Base-by-base conservation (phyloP, 1,140 invertebrate genomes). In the Ceratina australensis region DNA sequence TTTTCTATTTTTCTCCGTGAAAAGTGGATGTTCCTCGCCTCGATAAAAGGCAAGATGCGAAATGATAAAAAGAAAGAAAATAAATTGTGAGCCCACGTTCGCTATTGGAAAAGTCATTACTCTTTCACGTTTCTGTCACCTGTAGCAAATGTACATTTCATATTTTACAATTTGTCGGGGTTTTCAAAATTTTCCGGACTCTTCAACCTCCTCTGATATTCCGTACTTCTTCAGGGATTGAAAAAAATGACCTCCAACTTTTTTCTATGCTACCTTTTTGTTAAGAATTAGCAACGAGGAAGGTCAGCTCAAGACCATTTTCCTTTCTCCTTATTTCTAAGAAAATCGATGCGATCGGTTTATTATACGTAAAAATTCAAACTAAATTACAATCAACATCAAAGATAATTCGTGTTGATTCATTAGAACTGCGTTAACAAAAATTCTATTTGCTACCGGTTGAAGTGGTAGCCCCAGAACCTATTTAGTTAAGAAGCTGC, bases 401-500 rank as follows among this genome's bases (percentile, higher is more conserved):
- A 42, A 42, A 42, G 10, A 8, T 42, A 42, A 42, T 42, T 42
- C 0, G 10, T 42, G 33, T 7, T 52, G 15, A n/a, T 69, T 22
- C 8, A 22, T 28, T 28, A 47, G 2, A 22, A 49, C 22, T 13
- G 10, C 33, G 33, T 8, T 42, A 42, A 26, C 4, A 60, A 72
- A 28, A 68, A 68, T 68, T 50, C 16, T 16, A 18, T 68, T 33
- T 59, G 42, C 28, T 49, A 12, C 1, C 28, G 28, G 26, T 22
- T 15, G 10, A 22, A 76, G 47, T 26, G 22, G 15, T 57, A 28
- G 8, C 28, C 42, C 5, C n/a, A 20, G 66, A 54, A 26, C 65
- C 73, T 60, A 50, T 76, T 68, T 76, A 76, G 47, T 42, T 20
- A n/a, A 50, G 13, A 52, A 28, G 24, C 49, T 54, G 73, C 67